Evolutionary conservation across 2,888 invertebrate genomes (phyloP).

Genomic region (Ichneumoninae sp.): DNA sequence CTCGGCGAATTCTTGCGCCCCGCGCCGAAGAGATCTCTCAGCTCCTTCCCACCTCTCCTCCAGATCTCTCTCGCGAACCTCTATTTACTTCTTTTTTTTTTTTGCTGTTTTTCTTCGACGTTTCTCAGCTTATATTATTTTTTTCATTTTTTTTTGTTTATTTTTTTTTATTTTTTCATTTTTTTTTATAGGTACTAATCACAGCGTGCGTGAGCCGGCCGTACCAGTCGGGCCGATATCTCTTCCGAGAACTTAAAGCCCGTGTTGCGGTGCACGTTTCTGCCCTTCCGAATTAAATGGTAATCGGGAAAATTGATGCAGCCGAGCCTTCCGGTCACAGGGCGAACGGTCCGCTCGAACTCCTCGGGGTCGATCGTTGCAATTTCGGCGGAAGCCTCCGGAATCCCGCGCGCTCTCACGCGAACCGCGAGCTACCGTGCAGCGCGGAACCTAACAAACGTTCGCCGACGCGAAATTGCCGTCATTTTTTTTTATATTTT

Average conservation of each 20-base stretch:
- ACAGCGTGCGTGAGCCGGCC: slow-evolving; percentile 56
- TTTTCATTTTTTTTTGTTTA: not conserved
- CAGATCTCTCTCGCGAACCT: slow-evolving; percentile 18
- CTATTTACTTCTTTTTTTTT: slow-evolving; percentile 25
- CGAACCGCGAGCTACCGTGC: slow-evolving; percentile 10
- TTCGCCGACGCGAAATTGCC: not conserved
- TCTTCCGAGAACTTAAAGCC: slow-evolving; percentile 51
- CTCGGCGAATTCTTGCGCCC: slow-evolving; percentile 63
- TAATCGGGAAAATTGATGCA: slow-evolving; percentile 63
- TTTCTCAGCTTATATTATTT: slow-evolving; percentile 2
- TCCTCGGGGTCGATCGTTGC: slow-evolving; percentile 18
- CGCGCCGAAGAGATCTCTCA: slow-evolving; percentile 36
- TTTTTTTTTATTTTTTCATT: not conserved
- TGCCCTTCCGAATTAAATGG: slow-evolving; percentile 60
- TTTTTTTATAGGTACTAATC: slow-evolving; percentile 60
- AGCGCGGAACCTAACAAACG: slow-evolving; percentile 3
- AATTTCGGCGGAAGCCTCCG: slow-evolving; percentile 24
- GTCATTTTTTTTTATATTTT: not conserved
- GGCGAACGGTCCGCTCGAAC: not conserved
- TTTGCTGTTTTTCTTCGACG: not conserved
- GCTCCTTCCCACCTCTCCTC: slow-evolving; percentile 1
- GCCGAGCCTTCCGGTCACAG: slow-evolving; percentile 55
- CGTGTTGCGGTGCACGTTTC: slow-evolving; percentile 42
- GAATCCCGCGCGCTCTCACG: slow-evolving; percentile 1
- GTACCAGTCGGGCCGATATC: slow-evolving; percentile 38